A percentile compares a stretch with the other conserved stretches of the same genome.
phyloP scores from a whole-genome alignment of 2,797 vertebrate genomes.

The Halcyon smyrnensis region DNA sequence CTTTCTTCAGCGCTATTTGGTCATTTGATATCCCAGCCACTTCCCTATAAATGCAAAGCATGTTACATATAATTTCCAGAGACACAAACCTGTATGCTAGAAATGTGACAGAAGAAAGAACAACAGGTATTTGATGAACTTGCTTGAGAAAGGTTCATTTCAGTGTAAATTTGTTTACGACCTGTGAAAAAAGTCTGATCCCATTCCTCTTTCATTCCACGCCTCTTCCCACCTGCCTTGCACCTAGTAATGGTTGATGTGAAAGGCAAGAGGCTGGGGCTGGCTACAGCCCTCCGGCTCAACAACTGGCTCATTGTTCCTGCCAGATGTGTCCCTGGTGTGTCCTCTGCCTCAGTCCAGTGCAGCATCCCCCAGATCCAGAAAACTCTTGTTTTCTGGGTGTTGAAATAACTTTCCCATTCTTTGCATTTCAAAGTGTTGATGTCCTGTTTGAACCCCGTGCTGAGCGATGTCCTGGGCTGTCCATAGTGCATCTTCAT shows the following conservation, averaged over 20 bases:
- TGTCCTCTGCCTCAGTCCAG: not conserved
- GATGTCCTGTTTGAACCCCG: not conserved
- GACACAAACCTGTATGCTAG: not conserved
- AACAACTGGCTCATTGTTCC: not conserved
- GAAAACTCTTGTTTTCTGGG: not conserved
- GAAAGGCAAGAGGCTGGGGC: not conserved
- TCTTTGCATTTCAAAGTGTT: not conserved
- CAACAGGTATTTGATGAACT: not conserved
- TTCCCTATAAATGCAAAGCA: not conserved
- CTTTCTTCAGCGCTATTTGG: not conserved
- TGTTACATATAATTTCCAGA: not conserved
- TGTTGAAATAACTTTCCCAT: not conserved
- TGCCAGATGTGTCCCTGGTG: not conserved
- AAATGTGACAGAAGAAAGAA: not conserved
- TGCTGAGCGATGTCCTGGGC: not conserved
- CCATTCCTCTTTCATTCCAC: not conserved
- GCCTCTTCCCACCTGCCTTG: not conserved
- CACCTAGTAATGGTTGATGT: not conserved
- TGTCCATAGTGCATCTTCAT: not conserved
- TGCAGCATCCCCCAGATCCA: not conserved
- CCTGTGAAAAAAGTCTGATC: not conserved
- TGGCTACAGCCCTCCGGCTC: not conserved
- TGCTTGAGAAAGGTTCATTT: not conserved
- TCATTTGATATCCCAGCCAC: slow-evolving; percentile 11
- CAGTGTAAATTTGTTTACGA: not conserved